Evolutionary conservation across 2,888 invertebrate genomes (phyloP).

Genomic region (Drosophila ezoana): DNA sequence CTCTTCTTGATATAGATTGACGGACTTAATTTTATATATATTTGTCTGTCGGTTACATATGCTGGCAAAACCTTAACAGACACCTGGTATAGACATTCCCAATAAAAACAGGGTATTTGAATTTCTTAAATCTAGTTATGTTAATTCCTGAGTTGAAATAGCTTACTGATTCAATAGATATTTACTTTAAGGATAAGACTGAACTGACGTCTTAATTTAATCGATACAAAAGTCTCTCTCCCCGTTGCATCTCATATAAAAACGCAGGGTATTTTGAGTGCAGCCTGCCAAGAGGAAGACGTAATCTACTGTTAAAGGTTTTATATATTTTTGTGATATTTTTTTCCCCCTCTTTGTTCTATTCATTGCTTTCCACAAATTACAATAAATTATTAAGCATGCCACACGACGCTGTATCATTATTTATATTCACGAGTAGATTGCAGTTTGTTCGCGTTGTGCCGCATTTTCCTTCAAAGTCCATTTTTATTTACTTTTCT

Average conservation of each 20-base stretch:
- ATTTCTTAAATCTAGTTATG: too few species aligned
- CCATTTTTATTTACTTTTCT: constrained; percentile 16
- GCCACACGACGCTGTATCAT: constrained; percentile 57
- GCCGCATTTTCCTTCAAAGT: constrained; percentile 36
- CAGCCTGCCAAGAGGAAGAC: constrained; percentile 46
- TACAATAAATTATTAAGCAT: constrained; percentile 73
- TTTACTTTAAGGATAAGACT: too few species aligned
- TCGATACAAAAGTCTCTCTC: too few species aligned
- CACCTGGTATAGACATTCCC: too few species aligned
- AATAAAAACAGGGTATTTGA: too few species aligned
- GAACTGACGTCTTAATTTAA: too few species aligned
- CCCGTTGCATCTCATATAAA: neutral
- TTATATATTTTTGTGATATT: constrained; percentile 21
- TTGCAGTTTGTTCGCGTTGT: constrained; percentile 29
- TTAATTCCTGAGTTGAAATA: too few species aligned
- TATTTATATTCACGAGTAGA: constrained; percentile 62
- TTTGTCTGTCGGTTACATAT: too few species aligned
- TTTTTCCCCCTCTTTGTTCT: constrained; percentile 27
- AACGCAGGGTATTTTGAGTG: constrained; percentile 18
- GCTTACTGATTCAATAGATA: too few species aligned
- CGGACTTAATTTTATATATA: too few species aligned
- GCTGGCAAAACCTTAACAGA: too few species aligned
- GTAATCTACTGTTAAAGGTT: constrained; percentile 57
- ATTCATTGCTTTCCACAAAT: constrained; percentile 64
- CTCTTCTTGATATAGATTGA: too few species aligned